Percentiles rank a stretch among this genome's conserved stretches.
Conservation (phyloP, 2,113 vertebrate species). For the Protobothrops mucrosquamatus region DNA sequence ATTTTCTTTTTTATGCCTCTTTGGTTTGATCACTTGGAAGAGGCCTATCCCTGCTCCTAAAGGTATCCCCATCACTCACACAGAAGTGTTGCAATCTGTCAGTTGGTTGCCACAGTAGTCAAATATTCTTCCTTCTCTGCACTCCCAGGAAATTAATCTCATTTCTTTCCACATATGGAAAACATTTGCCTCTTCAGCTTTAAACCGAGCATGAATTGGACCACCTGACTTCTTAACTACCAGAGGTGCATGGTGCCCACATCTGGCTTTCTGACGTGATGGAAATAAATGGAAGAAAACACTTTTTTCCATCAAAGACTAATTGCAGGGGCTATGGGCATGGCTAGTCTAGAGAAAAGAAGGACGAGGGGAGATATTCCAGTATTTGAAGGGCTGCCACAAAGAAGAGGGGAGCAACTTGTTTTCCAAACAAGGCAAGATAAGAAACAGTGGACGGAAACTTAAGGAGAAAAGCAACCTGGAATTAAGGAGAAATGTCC, state of each 20-base stretch:
- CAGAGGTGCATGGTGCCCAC: not conserved
- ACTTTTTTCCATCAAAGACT: slow-evolving; percentile 30
- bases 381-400: not conserved
- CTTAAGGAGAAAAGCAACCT: not conserved
- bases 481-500: not conserved
- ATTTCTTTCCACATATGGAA: not conserved
- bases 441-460: not conserved
- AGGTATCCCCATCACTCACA: not conserved
- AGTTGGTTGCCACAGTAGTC: not conserved
- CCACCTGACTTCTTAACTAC: slow-evolving; percentile 16
- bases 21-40: not conserved
- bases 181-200: not conserved
- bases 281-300: slow-evolving; percentile 35
- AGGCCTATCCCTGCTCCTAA: not conserved
- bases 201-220: not conserved
- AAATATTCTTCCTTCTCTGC: not conserved
- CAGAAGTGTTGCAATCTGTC: not conserved
- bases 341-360: not conserved
- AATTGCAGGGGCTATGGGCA: not conserved
- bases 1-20: not conserved
- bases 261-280: not conserved
- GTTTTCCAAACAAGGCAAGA: not conserved
- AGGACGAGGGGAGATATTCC: not conserved
- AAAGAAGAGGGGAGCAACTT: not conserved
- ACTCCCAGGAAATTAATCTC: not conserved